Evolutionary conservation across 2,888 invertebrate genomes (phyloP).

Genomic region (Pheosia gnoma): DNA sequence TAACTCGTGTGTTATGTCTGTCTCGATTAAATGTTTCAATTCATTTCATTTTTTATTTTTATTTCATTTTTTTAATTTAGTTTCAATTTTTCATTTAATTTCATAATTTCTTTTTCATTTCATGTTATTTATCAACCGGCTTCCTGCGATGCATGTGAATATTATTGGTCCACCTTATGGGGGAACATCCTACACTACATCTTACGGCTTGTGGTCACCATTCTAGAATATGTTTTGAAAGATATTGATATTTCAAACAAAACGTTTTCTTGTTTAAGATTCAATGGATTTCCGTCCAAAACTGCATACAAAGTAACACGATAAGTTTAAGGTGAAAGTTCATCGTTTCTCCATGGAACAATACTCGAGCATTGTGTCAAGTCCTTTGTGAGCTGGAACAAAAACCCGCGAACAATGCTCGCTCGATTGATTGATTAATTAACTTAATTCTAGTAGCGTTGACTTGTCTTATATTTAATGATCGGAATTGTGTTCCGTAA

Average conservation of each 20-base stretch:
- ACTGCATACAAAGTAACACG: slow-evolving; percentile 48
- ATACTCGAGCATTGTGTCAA: slow-evolving; percentile 51
- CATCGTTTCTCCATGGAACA: slow-evolving; percentile 47
- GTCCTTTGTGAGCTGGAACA: slow-evolving; percentile 63
- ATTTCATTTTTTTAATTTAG: no score
- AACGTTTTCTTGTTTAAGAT: background rate
- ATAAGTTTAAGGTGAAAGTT: slow-evolving; percentile 60
- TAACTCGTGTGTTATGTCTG: no score
- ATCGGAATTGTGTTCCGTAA: slow-evolving; percentile 16
- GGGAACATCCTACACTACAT: no score
- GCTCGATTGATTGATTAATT: slow-evolving; percentile 74
- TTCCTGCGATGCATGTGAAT: no score
- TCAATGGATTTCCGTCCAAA: slow-evolving; percentile 5
- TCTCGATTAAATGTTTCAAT: no score
- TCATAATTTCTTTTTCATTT: no score
- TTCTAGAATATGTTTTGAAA: no score
- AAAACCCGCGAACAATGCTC: slow-evolving; percentile 64
- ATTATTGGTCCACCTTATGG: no score
- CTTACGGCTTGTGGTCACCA: no score
- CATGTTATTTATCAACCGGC: no score
- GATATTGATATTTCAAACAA: background rate
- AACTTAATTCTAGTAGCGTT: slow-evolving; percentile 45
- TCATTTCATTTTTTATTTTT: no score
- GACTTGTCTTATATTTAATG: slow-evolving; percentile 45
- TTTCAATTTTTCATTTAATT: no score